Conservation (phyloP, 1,140 invertebrate species). For the Bombus superbus region DNA sequence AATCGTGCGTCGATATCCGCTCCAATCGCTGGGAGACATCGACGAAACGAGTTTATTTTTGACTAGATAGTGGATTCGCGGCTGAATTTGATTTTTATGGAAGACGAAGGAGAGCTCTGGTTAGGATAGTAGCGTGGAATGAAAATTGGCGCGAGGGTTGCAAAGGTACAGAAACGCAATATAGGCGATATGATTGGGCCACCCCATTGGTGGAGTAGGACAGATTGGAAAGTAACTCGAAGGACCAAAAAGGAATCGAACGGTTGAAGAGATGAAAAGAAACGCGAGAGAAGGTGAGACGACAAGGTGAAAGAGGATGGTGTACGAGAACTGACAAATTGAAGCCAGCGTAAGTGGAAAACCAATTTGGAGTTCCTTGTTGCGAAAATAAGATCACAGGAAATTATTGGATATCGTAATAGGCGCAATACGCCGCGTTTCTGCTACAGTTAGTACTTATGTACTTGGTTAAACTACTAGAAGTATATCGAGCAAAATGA, state of each 20-base stretch:
- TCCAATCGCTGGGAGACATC: background rate
- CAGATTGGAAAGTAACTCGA: constrained; percentile 64
- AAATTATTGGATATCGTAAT: constrained; percentile 63
- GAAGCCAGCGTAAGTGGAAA: constrained; percentile 65
- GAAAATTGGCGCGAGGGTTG: constrained; percentile 21
- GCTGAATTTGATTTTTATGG: constrained; percentile 50
- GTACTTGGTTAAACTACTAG: background rate
- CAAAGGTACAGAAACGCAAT: constrained; percentile 57
- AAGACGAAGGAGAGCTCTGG: constrained; percentile 25
- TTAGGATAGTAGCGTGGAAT: background rate
- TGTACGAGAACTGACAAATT: constrained; percentile 49
- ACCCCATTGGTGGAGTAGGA: background rate
- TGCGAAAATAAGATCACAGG: constrained; percentile 64
- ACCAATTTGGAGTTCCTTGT: constrained; percentile 65
- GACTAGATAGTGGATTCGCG: background rate
- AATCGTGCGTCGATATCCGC: constrained; percentile 1
- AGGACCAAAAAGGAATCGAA: constrained; percentile 49
- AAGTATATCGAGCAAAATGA: constrained; percentile 11
- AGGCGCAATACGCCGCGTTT: constrained; percentile 19
- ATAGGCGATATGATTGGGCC: constrained; percentile 58
- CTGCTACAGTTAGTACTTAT: background rate
- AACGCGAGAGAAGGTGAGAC: constrained; percentile 18
- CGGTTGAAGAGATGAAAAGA: constrained; percentile 42
- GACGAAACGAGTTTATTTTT: constrained; percentile 10
- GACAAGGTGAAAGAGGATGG: background rate